Base-by-base conservation (phyloP, 2,797 vertebrate genomes). In the Paratrypauchen microcephalus region DNA sequence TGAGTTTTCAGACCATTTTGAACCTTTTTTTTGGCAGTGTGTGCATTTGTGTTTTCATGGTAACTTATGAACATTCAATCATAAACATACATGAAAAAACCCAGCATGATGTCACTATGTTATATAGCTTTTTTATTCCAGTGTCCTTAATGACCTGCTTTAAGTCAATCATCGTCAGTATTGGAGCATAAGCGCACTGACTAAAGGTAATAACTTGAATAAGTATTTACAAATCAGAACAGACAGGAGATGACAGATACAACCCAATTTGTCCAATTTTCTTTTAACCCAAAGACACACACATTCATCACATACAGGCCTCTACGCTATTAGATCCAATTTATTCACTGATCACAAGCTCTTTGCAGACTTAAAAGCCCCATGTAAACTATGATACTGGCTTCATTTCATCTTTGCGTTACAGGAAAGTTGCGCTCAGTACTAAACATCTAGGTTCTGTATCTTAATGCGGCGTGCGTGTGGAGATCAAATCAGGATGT, bases 181-280 rank as follows among this genome's bases (percentile, higher is more conserved):
- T 36, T 61, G 19, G 55, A 16, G 32, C 69, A 57, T 23, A 16
- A 63, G 47, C 62, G 23, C 60, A 0, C 36, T 19, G 56, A 62
- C 60, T 24, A 5, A 41, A 62, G 36, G 60, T 41, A 60, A 60
- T 45, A 23, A n/a, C 13, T 61, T 61, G 21, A 62, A 41, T 5
- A 60, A 59, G n/a, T 57, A 21, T 70, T 57, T 23, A 65, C 50
- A 48, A 75, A 71, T n/a, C 39, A 30, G 62, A 72, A 28, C 66
- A 69, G 24, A 26, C n/a, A 72, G 50, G 41, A 39, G 32, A 58
- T n/a, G 52, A 26, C 73, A 82, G 71, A 70, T 65, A 64, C 12
- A 16, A 23, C 70, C 76, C 79, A 90, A 86, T 91, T 90, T 88
- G 1, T 78, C 68, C 88, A 91, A 90, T 88, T 90, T 85, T 77